phyloP scores from a whole-genome alignment of 2,888 invertebrate species.

The Campopleginae sp. region DNA sequence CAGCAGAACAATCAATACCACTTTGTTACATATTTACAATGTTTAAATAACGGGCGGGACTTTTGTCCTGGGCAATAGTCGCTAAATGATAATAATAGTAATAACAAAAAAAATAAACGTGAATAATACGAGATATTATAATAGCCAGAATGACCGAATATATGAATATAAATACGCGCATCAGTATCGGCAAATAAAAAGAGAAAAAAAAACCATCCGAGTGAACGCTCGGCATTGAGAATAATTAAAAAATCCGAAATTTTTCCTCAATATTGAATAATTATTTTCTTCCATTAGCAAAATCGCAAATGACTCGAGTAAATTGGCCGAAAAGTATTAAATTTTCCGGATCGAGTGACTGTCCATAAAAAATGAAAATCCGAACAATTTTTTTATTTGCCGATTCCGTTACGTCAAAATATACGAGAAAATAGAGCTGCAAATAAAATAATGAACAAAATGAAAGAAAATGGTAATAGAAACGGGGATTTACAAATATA shows the following conservation, averaged over 20 bases:
- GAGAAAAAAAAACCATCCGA: background rate
- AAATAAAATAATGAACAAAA: conserved; percentile 40
- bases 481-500: conserved; percentile 65
- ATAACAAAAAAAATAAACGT: conserved; percentile 66
- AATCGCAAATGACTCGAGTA: background rate
- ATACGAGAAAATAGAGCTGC: conserved; percentile 62
- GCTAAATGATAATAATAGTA: conserved; percentile 71
- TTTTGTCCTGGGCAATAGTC: conserved; percentile 83
- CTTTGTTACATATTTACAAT: conserved; percentile 84
- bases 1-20: conserved; percentile 81
- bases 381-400: conserved; percentile 1
- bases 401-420: conserved; percentile 46
- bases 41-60: conserved; percentile 80
- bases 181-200: background rate
- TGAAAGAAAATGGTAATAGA: conserved; percentile 44
- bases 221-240: background rate
- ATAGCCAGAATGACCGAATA: conserved; percentile 68
- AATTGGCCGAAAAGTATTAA: background rate
- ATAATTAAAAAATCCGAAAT: background rate
- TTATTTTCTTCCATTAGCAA: background rate
- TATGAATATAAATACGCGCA: conserved; percentile 24
- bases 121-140: conserved; percentile 67
- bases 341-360: background rate
- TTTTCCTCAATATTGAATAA: background rate
- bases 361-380: background rate